Base-by-base conservation (phyloP, 2,888 invertebrate species). In the Punctoribates punctum region DNA sequence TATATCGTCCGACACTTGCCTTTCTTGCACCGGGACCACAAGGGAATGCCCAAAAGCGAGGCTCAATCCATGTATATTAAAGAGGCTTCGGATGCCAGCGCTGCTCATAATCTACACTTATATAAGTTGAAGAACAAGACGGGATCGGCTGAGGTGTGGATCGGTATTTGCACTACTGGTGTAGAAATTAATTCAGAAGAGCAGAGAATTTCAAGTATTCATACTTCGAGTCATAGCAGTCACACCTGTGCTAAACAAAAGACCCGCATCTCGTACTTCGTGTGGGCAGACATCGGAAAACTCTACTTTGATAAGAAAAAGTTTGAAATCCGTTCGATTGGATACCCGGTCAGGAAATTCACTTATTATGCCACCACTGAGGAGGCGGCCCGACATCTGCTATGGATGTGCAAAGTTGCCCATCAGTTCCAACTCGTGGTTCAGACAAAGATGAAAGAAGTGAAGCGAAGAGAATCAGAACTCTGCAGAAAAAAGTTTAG, bases 291-390 rank as follows among this genome's bases (percentile, higher is more conserved):
- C 81, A 97, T 98, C 79, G 94, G 93, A 79, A 96, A 96, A 85
- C 86, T 97, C 23, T 93, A 93, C 84, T 97, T 96, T 84, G 96
- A 97, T 88, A 89, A 95, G 82, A 96, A 96, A 85, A 97, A 96
- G 85, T 96, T 98, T 85, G 96, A 96, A 86, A 94, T 97, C 81
- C 90, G 94, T 78, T 92, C 94, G 13, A 91, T 92, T 77, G 93
- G 93, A 82, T 86, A 86, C 81, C 85, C 88, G 75, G 84, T 84
- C 25, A 83, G 85, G 46, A 85, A 86, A 80, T 90, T 94, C 80
- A 93, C 92, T 0, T 88, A 96, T 79, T 97, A 93, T 85, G 93
- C 96, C 3, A 90, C 90, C 75, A 93, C 91, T 83, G 97, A 97
- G 85, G 93, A 93, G 83, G 95, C 96, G 85, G 94, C 96, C 83